phyloP scores from a whole-genome alignment of 2,888 invertebrate species.

The Willowsia nigromaculata region DNA sequence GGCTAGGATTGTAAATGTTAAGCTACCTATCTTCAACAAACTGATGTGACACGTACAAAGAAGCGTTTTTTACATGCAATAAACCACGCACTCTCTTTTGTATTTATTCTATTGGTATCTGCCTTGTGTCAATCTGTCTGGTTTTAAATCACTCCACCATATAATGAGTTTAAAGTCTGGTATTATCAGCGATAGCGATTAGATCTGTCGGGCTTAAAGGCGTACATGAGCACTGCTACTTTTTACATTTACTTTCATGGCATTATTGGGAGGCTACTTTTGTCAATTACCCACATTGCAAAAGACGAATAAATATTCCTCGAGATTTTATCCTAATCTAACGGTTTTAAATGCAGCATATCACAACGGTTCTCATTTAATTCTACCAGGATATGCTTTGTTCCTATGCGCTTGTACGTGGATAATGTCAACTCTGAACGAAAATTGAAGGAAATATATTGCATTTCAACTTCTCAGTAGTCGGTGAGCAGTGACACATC shows the following conservation, averaged over 20 bases:
- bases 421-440: neutral
- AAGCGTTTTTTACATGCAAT: neutral
- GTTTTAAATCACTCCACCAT: neutral
- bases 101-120: neutral
- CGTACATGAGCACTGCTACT: too few relatives aligned
- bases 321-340: constrained; percentile 34
- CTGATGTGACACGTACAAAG: neutral
- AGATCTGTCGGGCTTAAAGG: too few relatives aligned
- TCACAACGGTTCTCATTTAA: too few relatives aligned
- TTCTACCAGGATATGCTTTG: too few relatives aligned
- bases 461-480: constrained; percentile 19
- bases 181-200: neutral
- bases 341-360: too few relatives aligned
- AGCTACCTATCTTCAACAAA: neutral
- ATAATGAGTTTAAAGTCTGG: neutral
- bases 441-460: constrained; percentile 57
- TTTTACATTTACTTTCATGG: neutral
- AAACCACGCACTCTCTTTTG: neutral
- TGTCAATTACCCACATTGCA: constrained; percentile 1
- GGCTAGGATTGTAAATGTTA: constrained; percentile 32
- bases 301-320: neutral
- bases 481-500: constrained; percentile 55
- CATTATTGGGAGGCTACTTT: neutral
- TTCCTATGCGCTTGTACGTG: too few relatives aligned
- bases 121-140: neutral